These are phyloP conservation scores for Aselliscus stoliczkanus DNA, from an alignment of 2,797 vertebrate species.

Conservation along the genomic window DNA sequence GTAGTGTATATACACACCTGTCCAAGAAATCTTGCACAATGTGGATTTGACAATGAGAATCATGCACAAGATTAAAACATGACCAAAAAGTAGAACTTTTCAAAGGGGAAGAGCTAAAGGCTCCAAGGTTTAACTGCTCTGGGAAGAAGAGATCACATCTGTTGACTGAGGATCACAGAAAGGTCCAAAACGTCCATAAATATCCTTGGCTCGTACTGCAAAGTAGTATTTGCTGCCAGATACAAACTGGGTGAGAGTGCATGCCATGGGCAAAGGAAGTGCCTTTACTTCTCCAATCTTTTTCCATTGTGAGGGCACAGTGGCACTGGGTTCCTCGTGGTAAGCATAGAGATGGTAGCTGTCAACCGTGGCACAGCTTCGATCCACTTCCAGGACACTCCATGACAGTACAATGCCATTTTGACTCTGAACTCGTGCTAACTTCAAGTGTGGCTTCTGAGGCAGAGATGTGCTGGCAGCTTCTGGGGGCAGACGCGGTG, in stretches of 20 bases:
- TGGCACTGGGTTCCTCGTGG: conserved; percentile 92
- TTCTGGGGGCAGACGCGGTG: conserved; percentile 89
- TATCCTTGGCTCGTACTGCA: conserved; percentile 95
- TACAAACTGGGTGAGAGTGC: conserved; percentile 98
- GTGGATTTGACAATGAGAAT: conserved; percentile 79
- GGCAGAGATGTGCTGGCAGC: conserved; percentile 91
- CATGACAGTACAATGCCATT: conserved; percentile 98
- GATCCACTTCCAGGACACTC: conserved; percentile 95
- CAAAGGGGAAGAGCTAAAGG: conserved; percentile 69
- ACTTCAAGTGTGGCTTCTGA: conserved; percentile 97
- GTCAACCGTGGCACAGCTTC: conserved; percentile 93
- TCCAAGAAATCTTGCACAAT: conserved; percentile 80
- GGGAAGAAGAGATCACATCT: conserved; percentile 91
- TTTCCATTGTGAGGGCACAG: conserved; percentile 92
- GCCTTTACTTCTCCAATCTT: conserved; percentile 99
- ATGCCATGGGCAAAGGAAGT: conserved; percentile 97
- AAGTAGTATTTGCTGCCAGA: conserved; percentile 99
- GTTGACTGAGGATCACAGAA: conserved; percentile 99
- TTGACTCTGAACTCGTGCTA: conserved; percentile 95
- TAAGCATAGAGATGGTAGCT: conserved; percentile 99
- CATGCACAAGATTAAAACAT: conserved; percentile 83
- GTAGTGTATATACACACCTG: conserved; percentile 81
- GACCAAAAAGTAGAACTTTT: conserved; percentile 68
- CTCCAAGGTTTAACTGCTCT: conserved; percentile 83
- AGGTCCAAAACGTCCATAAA: conserved; percentile 95